Evolutionary conservation across 1,140 invertebrate genomes (phyloP), one percentile per base, ranked within the genome.

Genomic region (Heliconius himera): DNA sequence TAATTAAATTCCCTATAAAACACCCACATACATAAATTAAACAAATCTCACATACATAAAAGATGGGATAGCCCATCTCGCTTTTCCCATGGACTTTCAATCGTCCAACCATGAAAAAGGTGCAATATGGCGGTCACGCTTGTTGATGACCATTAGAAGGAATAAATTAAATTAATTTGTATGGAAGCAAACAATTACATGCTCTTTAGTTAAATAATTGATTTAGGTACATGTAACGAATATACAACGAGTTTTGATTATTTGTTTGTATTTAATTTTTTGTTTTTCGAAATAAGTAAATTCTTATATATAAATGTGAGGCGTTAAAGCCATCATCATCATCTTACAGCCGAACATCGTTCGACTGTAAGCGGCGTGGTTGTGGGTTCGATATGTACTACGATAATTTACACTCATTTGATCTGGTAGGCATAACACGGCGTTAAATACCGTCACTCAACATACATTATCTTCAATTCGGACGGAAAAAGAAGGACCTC

Each of bases 81-180:
- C 4, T 71, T 81, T 89, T 89, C 86, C 83, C 87, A 89, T 72
- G 33, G 76, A 77, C 76, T 36, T 83, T 70, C 46, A 70, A 77
- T 82, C 84, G 82, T 76, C 85, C 76, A 83, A 85, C 82, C 88
- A 81, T 90, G 82, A 87, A 79, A 83, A 81, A 83, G 78, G 88
- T 85, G 88, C 90, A 88, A 89, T 91, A 91, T 91, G 88, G 78
- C 49, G 82, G 84, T 87, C 85, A 90, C 83, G 85, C 79, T 85
- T 71, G 79, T 82, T 84, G 76, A 77, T 85, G 79, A 73, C 81
- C 87, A 85, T 83, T 84, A 81, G 83, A 26, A 71, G 71, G 79
- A 81, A 80, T 82, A 80, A 79, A 82, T 82, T 80, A 73, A 76
- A 78, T 76, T 81, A 79, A 79, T 82, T 82, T 49, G 71, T 81